Evolutionary conservation across 2,113 vertebrate species (phyloP).

Genomic region (Chitala chitala): DNA sequence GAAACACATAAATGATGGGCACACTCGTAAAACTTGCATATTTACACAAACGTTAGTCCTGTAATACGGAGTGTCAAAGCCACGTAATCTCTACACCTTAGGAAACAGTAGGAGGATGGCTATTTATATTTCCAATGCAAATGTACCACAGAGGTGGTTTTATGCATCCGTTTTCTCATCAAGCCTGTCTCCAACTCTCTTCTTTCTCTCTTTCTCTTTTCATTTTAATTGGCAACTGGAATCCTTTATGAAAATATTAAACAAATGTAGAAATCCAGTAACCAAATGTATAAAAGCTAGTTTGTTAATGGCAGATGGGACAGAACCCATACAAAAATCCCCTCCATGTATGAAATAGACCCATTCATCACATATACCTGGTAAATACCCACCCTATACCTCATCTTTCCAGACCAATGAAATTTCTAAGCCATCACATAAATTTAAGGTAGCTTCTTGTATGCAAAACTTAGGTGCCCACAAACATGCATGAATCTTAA

Average conservation of each 20-base stretch:
- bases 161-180: background rate
- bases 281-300: background rate
- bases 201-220: too few relatives aligned
- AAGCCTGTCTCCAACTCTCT: background rate
- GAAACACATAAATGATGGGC: too few relatives aligned
- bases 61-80: too few relatives aligned
- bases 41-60: too few relatives aligned
- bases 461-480: too few relatives aligned
- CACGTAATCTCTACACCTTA: background rate
- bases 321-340: background rate
- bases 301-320: background rate
- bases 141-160: background rate
- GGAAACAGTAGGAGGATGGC: background rate
- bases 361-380: background rate
- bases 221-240: slow-evolving; percentile 2
- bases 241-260: slow-evolving; percentile 4
- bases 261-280: slow-evolving; percentile 8
- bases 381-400: background rate
- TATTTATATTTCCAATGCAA: slow-evolving; percentile 5
- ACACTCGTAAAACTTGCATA: too few relatives aligned
- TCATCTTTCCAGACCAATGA: too few relatives aligned
- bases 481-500: too few relatives aligned
- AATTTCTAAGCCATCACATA: too few relatives aligned
- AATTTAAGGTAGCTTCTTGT: too few relatives aligned
- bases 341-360: background rate